phyloP scores from a whole-genome alignment of 2,888 invertebrate species.

The Acleris cristana region DNA sequence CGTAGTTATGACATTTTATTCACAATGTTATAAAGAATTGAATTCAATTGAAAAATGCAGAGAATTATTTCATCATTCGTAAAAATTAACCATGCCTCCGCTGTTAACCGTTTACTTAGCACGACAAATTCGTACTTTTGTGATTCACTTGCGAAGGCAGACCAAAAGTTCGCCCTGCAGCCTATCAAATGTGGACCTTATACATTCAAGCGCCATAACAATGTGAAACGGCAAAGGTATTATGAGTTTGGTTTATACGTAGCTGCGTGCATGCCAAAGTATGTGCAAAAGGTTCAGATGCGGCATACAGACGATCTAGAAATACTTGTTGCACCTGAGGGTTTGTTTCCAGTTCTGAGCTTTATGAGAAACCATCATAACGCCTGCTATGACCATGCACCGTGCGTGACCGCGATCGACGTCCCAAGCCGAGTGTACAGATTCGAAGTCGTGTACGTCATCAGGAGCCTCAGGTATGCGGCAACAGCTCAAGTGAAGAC shows the following conservation, averaged over 20 bases:
- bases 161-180: slow-evolving; percentile 57
- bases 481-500: slow-evolving; percentile 64
- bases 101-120: slow-evolving; percentile 23
- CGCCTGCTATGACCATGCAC: slow-evolving; percentile 66
- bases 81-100: slow-evolving; percentile 21
- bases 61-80: slow-evolving; percentile 24
- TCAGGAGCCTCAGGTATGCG: slow-evolving; percentile 63
- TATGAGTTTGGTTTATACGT: slow-evolving; percentile 75
- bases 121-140: slow-evolving; percentile 7
- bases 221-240: slow-evolving; percentile 58
- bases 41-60: too few species aligned
- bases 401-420: slow-evolving; percentile 66
- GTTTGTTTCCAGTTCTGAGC: slow-evolving; percentile 61
- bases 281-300: slow-evolving; percentile 71
- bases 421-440: slow-evolving; percentile 68
- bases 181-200: slow-evolving; percentile 49
- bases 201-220: slow-evolving; percentile 66
- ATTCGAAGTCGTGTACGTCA: slow-evolving; percentile 68
- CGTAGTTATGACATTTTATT: background rate
- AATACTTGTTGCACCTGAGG: slow-evolving; percentile 68
- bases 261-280: slow-evolving; percentile 73
- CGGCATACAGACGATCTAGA: slow-evolving; percentile 71
- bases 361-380: slow-evolving; percentile 70
- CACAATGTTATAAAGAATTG: too few species aligned
- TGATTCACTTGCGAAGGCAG: slow-evolving; percentile 42